Evolutionary conservation across 2,888 invertebrate genomes (phyloP).

Genomic region (Hedychridium roseum): DNA sequence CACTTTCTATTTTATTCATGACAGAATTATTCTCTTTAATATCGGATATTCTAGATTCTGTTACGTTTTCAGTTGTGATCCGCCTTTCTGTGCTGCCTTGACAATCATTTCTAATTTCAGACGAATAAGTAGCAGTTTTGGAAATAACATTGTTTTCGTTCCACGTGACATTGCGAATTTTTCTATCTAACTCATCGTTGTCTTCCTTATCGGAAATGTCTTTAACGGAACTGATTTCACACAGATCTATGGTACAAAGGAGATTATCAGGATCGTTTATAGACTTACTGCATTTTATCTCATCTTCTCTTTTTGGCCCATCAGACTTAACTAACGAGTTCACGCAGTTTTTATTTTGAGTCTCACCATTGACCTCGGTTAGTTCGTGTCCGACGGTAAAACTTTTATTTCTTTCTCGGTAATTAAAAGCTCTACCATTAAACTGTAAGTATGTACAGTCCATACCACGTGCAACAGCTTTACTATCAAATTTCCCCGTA

Average conservation of each 20-base stretch:
- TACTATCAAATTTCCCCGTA: slow-evolving; percentile 19
- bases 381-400: slow-evolving; percentile 7
- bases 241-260: slow-evolving; percentile 24
- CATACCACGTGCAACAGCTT: slow-evolving; percentile 30
- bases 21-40: background rate
- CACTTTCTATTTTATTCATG: slow-evolving; percentile 1
- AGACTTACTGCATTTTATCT: slow-evolving; percentile 16
- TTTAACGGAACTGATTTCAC: slow-evolving; percentile 24
- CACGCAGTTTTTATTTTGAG: slow-evolving; percentile 10
- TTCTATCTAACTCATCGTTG: slow-evolving; percentile 6
- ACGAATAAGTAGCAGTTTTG: slow-evolving; percentile 19
- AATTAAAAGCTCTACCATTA: slow-evolving; percentile 40
- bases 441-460: slow-evolving; percentile 43
- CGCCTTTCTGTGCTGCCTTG: background rate
- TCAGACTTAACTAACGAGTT: slow-evolving; percentile 30
- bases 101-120: slow-evolving; percentile 6
- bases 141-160: slow-evolving; percentile 19
- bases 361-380: slow-evolving; percentile 25
- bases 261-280: slow-evolving; percentile 20
- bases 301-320: slow-evolving; percentile 24
- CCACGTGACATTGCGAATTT: slow-evolving; percentile 13
- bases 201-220: slow-evolving; percentile 8
- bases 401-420: slow-evolving; percentile 12
- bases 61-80: background rate
- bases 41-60: background rate